phyloP scores from a whole-genome alignment of 2,888 invertebrate genomes.

The Pseudococcus jackbeardsleyi region DNA sequence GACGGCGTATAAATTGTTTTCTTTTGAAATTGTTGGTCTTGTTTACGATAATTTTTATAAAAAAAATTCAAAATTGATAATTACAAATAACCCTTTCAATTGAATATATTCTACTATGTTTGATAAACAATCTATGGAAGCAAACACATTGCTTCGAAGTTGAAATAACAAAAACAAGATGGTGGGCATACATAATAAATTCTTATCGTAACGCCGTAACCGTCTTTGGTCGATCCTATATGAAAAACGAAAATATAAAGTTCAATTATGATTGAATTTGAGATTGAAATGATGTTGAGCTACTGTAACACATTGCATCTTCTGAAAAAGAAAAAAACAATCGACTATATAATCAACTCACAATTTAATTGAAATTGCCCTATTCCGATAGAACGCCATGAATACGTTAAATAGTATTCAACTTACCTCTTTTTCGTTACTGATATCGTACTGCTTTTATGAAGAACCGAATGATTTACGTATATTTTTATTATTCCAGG shows the following conservation, averaged over 20 bases:
- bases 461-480: neutral
- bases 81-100: neutral
- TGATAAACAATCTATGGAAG: neutral
- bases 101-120: neutral
- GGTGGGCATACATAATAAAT: neutral
- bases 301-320: too few species aligned
- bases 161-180: conserved; percentile 24
- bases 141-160: neutral
- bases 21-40: neutral
- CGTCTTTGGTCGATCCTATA: neutral
- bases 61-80: neutral
- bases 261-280: neutral
- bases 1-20: conserved; percentile 67
- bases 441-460: neutral
- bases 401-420: neutral
- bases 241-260: neutral
- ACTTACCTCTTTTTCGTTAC: neutral
- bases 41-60: conserved; percentile 17
- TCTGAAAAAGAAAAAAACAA: too few species aligned
- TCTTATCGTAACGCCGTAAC: neutral
- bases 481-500: neutral
- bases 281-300: too few species aligned
- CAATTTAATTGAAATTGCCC: too few species aligned
- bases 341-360: too few species aligned
- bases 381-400: too few species aligned